Percentiles rank a stretch among this genome's conserved stretches.
These are phyloP conservation scores for Characodon lateralis DNA, from an alignment of 2,797 vertebrate species.

Conservation along the genomic window DNA sequence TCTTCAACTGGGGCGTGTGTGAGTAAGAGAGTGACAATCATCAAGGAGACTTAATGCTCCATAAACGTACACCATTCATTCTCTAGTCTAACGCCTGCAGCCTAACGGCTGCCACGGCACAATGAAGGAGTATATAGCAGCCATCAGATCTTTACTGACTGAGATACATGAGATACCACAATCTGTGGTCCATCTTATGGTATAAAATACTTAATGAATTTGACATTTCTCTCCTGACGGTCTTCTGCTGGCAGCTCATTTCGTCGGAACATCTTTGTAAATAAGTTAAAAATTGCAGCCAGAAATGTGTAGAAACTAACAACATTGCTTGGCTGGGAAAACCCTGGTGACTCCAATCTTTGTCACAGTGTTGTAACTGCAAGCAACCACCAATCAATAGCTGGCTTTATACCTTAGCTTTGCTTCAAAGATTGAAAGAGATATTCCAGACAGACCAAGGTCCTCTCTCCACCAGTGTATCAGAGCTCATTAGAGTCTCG, in stretches of 20 bases:
- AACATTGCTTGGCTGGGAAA: background rate
- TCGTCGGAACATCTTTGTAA: conserved; percentile 5
- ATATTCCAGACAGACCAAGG: conserved; percentile 55
- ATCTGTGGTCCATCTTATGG: conserved; percentile 31
- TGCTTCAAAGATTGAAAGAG: conserved; percentile 30
- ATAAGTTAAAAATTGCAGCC: background rate
- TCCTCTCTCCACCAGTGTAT: conserved; percentile 41
- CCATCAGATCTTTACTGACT: conserved; percentile 65
- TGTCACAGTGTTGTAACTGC: conserved; percentile 29
- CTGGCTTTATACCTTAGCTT: conserved; percentile 28
- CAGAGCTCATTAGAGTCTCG: conserved; percentile 40
- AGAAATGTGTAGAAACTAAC: background rate
- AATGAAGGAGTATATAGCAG: conserved; percentile 50
- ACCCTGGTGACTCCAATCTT: conserved; percentile 9
- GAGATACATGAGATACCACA: conserved; percentile 21
- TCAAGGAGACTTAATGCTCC: conserved; percentile 52
- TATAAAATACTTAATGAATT: conserved; percentile 40
- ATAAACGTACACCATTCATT: conserved; percentile 58
- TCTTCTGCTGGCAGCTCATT: conserved; percentile 12
- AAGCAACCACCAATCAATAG: conserved; percentile 50
- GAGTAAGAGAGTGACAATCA: conserved; percentile 41
- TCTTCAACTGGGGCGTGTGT: conserved; percentile 19
- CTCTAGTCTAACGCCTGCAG: conserved; percentile 68
- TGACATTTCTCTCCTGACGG: conserved; percentile 20
- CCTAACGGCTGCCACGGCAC: conserved; percentile 44